phyloP scores from a whole-genome alignment of 2,113 vertebrate genomes.

The Heliornis fulica region DNA sequence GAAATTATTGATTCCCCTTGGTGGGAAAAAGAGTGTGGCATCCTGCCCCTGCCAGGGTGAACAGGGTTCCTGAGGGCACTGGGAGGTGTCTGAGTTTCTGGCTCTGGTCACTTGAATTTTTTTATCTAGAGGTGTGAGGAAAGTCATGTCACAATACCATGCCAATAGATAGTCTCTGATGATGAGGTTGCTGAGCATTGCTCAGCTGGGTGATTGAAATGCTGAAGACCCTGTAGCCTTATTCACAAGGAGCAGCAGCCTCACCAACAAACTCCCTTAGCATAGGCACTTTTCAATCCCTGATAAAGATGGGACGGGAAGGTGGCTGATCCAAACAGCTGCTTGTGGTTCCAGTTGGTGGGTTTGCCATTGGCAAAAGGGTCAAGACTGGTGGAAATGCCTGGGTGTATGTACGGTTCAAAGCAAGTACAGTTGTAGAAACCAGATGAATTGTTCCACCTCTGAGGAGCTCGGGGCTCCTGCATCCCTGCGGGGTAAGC shows the following conservation, averaged over 20 bases:
- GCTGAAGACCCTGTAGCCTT: background rate
- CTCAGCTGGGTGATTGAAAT: background rate
- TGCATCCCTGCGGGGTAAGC: background rate
- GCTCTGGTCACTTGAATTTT: background rate
- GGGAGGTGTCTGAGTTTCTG: background rate
- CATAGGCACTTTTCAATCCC: background rate
- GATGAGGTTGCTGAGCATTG: background rate
- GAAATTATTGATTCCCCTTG: background rate
- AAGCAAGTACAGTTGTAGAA: background rate
- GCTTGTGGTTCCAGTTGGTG: background rate
- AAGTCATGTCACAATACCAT: background rate
- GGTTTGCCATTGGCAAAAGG: background rate
- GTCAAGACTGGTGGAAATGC: background rate
- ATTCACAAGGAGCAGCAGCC: background rate
- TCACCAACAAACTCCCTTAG: background rate
- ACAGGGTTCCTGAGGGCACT: background rate
- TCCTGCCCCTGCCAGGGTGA: background rate
- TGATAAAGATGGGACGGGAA: background rate
- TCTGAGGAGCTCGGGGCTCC: background rate
- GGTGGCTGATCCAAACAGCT: background rate
- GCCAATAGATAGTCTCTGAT: background rate
- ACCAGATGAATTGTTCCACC: background rate
- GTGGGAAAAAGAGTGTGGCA: background rate
- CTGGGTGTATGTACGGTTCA: fast-evolving
- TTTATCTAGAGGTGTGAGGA: background rate